Base-by-base conservation (phyloP, 37 sponge, comb jelly and placozoan species). In the Halisarca cf. caerulea region DNA sequence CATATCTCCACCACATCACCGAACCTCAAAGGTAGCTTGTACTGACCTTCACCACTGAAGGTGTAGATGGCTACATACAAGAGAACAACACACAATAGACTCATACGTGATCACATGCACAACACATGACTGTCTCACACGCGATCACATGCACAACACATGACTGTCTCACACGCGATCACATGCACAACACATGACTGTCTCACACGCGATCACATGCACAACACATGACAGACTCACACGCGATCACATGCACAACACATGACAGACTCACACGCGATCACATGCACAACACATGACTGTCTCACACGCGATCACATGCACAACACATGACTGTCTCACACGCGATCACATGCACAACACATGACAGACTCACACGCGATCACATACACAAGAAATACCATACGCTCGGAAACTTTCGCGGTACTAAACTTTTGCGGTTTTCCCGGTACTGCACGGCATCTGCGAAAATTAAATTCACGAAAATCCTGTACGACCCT, bases 1-100 rank as follows among this genome's bases (percentile, higher is more conserved):
- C 53, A 23, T 33, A 92, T 32, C n/a, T 66, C 61, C n/a, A 92
- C 81, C 5, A 92, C 83, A 78, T 92, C 93, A n/a, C 93, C 93
- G 21, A 92, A 83, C 51, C 47, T 36, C 27, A 92, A 34, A 17
- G 87, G 43, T 24, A 92, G 78, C 2, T 89, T 83, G 33, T 86
- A 80, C 9, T 21, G 45, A 38, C 80, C 62, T 15, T 80, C 25
- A 8, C 79, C 64, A n/a, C 73, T 58, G 33, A 66, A 91, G 51
- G 88, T 91, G 86, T 66, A 85, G 15, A 91, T 71, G 32, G 83
- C 88, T 85, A 41, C 83, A 57, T 32, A 27, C 61, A 17, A 55
- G 0, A 58, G 27, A 35, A 3, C 47, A 34, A 47, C 27, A 30
- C 64, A 23, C 6, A 6, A 62, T 62, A 23, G 4, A 62, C 28